Evolutionary conservation across 2,797 vertebrate species (phyloP).

Genomic region (Parambassis ranga): DNA sequence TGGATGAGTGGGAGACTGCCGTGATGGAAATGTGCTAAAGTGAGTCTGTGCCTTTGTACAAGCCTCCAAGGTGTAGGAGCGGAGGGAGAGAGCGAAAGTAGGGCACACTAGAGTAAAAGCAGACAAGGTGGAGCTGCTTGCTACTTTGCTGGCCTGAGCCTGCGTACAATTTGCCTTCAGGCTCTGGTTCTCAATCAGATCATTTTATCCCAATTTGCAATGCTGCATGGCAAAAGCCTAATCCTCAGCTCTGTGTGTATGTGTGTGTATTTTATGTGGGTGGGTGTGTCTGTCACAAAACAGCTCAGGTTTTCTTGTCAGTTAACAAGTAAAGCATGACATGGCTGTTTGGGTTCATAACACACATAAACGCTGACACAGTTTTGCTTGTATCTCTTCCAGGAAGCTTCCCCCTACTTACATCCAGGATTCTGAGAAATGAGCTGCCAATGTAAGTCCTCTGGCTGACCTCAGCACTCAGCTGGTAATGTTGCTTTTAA

Average conservation of each 20-base stretch:
- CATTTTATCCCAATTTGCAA: constrained; percentile 47
- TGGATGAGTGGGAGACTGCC: constrained; percentile 56
- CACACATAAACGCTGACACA: constrained; percentile 42
- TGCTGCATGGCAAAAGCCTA: constrained; percentile 36
- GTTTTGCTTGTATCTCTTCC: constrained; percentile 51
- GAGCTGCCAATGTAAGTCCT: constrained; percentile 75
- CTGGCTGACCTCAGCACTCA: constrained; percentile 33
- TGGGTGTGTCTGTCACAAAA: constrained; percentile 18
- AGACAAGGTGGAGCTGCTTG: constrained; percentile 51
- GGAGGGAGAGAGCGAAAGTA: constrained; percentile 51
- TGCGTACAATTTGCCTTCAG: constrained; percentile 43
- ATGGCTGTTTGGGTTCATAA: constrained; percentile 9
- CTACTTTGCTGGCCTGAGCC: constrained; percentile 35
- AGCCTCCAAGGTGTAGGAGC: constrained; percentile 30
- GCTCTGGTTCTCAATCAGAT: constrained; percentile 51
- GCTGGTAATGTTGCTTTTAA: constrained; percentile 48
- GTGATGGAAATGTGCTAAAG: constrained; percentile 61
- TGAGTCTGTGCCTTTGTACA: constrained; percentile 44
- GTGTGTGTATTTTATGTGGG: background rate
- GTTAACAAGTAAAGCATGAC: constrained; percentile 32
- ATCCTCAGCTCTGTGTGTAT: constrained; percentile 3
- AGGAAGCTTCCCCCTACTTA: constrained; percentile 51
- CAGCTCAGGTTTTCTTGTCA: constrained; percentile 9
- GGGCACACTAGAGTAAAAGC: constrained; percentile 47
- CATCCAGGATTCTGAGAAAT: constrained; percentile 54